Base-by-base conservation (phyloP, 2,797 vertebrate genomes). In the Paedocypris micromegethes region DNA sequence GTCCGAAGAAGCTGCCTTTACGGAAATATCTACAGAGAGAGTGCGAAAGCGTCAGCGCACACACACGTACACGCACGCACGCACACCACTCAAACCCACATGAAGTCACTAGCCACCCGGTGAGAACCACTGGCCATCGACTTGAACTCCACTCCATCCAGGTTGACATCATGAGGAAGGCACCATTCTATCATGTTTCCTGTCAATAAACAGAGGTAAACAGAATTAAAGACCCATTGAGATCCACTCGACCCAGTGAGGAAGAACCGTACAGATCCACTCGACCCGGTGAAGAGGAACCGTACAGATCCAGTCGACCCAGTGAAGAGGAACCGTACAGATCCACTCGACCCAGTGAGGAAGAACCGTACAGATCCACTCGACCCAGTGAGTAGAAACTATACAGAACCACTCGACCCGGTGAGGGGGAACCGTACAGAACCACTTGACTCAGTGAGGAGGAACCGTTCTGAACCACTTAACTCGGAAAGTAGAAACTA, bases 181-280 rank as follows among this genome's bases (percentile, higher is more conserved):
- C 93, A 96, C 96, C 96, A 99, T 76, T 99, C 97, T 2, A 99
- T 89, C 89, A 98, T 94, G 80, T 99, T 99, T 74, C 97, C 97
- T 99, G 83, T 52, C n/a, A 57, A 23, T 23, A 23, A 23, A 23
- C 23, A 23, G 23, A 23, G 23, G 61, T 63, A 65, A 58, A 61
- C 53, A 44, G 23, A 23, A 23, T 23, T 23, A 23, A 23, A 23
- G 23, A 23, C 23, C 23, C 23, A 53, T 0, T 53, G 9, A 9
- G 9, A 72, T 63, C 64, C 43, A 47, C 42, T 47, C 48, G 52
- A 5, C 42, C 57, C 46, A 54, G 41, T 9, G 61, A 57, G 45
- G 45, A 60, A 41, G 1, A 47, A 37, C 43, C 5, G 1, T 23
- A 23, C 23, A 23, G 23, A 23, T 1, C 23, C 23, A 23, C 23